A percentile compares a stretch with the other conserved stretches of the same genome.
phyloP scores from a whole-genome alignment of 2,797 vertebrate genomes.

The Eremophila alpestris region DNA sequence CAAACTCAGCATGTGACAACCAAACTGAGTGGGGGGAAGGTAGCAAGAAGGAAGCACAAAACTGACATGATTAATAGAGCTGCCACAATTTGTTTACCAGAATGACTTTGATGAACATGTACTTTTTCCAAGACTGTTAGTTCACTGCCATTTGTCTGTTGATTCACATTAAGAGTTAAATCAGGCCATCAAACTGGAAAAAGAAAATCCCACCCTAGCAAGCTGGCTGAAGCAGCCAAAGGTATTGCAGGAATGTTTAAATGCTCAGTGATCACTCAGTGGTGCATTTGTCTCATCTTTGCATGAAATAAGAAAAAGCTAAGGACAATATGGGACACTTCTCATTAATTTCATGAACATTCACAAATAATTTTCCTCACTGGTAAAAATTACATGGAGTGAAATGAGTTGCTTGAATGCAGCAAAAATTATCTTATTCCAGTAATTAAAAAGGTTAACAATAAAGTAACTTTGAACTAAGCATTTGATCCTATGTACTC shows the following conservation, averaged over 20 bases:
- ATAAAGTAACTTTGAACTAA: background rate
- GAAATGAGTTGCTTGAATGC: background rate
- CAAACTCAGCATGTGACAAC: background rate
- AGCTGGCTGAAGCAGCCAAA: background rate
- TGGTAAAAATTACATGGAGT: background rate
- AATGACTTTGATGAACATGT: constrained; percentile 50
- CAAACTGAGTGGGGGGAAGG: background rate
- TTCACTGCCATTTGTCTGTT: background rate
- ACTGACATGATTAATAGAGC: constrained; percentile 11
- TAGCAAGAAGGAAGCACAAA: constrained; percentile 4
- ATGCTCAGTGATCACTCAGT: background rate
- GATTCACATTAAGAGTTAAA: constrained; percentile 27
- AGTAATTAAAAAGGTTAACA: background rate
- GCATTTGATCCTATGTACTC: background rate
- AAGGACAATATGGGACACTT: background rate
- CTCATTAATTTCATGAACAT: background rate
- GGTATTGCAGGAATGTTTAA: background rate
- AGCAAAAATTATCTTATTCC: background rate
- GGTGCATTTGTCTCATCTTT: background rate
- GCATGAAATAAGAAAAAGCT: background rate
- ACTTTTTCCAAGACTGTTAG: background rate
- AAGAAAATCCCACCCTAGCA: background rate
- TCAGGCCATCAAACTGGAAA: constrained; percentile 17
- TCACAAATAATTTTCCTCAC: background rate
- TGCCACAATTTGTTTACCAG: constrained; percentile 25